phyloP scores from a whole-genome alignment of 2,888 invertebrate genomes.

The Parapristionchus giblindavisi region DNA sequence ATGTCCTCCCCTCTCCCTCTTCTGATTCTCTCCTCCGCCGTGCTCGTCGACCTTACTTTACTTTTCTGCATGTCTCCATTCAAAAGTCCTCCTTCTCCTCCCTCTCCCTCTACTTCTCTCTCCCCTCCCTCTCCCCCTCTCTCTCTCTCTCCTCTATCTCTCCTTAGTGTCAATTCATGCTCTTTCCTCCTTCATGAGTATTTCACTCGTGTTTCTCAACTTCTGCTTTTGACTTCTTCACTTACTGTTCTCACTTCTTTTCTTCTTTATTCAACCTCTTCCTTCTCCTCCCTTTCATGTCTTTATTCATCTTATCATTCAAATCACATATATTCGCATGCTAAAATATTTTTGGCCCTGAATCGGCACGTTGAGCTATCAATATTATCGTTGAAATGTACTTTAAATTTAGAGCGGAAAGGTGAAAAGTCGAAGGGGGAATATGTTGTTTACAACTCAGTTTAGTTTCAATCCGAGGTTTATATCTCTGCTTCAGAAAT shows the following conservation, averaged over 20 bases:
- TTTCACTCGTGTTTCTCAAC: conserved; percentile 16
- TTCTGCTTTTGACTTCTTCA: conserved; percentile 7
- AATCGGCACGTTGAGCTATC: no score
- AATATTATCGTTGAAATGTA: no score
- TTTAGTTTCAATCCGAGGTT: no score
- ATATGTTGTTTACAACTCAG: no score
- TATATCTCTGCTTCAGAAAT: no score
- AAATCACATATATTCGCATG: no score
- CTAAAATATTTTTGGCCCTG: no score
- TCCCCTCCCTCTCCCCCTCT: not conserved
- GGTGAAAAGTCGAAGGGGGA: no score
- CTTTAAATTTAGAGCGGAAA: no score
- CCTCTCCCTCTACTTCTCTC: not conserved
- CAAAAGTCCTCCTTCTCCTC: conserved; percentile 4
- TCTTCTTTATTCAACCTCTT: no score
- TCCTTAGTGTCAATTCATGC: not conserved
- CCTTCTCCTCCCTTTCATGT: no score
- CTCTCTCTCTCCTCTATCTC: not conserved
- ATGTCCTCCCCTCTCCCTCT: not conserved
- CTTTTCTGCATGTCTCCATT: not conserved
- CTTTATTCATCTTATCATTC: no score
- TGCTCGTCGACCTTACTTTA: not conserved
- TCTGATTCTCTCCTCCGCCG: not conserved
- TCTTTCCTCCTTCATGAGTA: not conserved
- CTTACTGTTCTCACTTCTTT: not conserved